Percentiles rank a stretch among this genome's conserved stretches.
phyloP scores from a whole-genome alignment of 2,888 invertebrate genomes.

The Leptogaster cylindrica region DNA sequence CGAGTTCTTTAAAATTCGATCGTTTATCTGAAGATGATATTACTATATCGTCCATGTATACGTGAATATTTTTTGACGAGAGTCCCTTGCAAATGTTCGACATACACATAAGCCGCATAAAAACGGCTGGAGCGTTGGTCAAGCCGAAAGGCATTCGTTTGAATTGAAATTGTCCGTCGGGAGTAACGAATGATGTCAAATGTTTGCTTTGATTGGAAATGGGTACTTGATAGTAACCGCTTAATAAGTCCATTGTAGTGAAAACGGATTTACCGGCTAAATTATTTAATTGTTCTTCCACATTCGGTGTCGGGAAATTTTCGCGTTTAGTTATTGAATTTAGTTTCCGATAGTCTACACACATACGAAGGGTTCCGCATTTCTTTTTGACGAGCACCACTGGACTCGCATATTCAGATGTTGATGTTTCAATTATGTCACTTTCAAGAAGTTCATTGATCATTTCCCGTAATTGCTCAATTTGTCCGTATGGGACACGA shows the following conservation, averaged over 20 bases:
- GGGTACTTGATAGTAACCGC: constrained; percentile 34
- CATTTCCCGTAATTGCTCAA: not conserved
- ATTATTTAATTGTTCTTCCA: constrained; percentile 48
- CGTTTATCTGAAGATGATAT: not conserved
- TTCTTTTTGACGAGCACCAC: not conserved
- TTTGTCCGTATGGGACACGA: not conserved
- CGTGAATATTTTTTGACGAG: not conserved
- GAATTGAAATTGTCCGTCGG: constrained; percentile 52
- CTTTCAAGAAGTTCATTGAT: not conserved
- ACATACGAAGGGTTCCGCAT: not conserved
- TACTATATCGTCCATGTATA: constrained; percentile 40
- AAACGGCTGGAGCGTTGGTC: constrained; percentile 50
- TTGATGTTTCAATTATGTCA: not conserved
- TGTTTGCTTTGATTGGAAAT: constrained; percentile 16
- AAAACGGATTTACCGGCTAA: constrained; percentile 8
- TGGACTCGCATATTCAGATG: constrained; percentile 5
- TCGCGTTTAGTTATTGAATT: no score
- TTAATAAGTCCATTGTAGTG: constrained; percentile 34
- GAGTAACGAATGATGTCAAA: constrained; percentile 50
- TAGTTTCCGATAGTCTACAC: no score
- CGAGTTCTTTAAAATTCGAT: not conserved
- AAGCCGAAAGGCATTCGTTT: constrained; percentile 52
- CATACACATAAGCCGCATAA: no score
- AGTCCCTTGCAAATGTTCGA: constrained; percentile 38
- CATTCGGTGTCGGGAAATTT: constrained; percentile 47